These are phyloP conservation scores for Garra rufa DNA, from an alignment of 2,113 vertebrate species.

Conservation along the genomic window DNA sequence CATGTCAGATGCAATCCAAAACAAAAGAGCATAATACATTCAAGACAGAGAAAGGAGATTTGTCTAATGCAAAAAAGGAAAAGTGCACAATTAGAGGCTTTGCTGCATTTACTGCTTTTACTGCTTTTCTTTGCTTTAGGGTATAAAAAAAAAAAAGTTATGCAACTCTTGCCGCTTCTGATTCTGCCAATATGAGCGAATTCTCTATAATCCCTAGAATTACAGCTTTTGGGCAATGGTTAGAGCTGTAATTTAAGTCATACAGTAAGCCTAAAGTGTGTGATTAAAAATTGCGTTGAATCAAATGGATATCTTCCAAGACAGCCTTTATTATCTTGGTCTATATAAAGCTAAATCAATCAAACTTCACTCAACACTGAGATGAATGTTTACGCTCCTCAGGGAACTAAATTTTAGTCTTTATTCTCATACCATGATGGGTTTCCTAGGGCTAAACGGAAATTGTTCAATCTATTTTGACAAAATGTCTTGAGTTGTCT, in stretches of 20 bases:
- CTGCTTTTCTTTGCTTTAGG: conserved; percentile 12
- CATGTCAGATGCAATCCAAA: conserved; percentile 11
- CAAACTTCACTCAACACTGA: conserved; percentile 40
- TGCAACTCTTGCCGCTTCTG: not conserved
- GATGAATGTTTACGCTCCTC: conserved; percentile 27
- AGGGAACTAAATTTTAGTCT: conserved; percentile 23
- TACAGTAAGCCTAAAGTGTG: conserved; percentile 25
- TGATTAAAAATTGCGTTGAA: conserved; percentile 50
- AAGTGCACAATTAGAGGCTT: not conserved
- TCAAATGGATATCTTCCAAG: conserved; percentile 54
- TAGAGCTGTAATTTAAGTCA: conserved; percentile 46
- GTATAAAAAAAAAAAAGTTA: not conserved
- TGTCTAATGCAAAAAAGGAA: not conserved
- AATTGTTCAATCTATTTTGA: conserved; percentile 22
- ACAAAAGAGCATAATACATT: not conserved
- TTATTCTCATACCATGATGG: conserved; percentile 31
- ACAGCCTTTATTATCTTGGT: conserved; percentile 51
- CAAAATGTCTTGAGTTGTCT: not conserved
- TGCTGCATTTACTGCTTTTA: conserved; percentile 3
- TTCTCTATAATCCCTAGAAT: conserved; percentile 34
- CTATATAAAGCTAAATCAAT: conserved; percentile 60
- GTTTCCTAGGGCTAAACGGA: conserved; percentile 27
- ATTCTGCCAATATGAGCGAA: conserved; percentile 16
- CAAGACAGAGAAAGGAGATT: not conserved
- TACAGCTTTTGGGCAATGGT: conserved; percentile 40